Conservation (phyloP, 2,888 invertebrate genomes). For the Hemithea aestivaria region DNA sequence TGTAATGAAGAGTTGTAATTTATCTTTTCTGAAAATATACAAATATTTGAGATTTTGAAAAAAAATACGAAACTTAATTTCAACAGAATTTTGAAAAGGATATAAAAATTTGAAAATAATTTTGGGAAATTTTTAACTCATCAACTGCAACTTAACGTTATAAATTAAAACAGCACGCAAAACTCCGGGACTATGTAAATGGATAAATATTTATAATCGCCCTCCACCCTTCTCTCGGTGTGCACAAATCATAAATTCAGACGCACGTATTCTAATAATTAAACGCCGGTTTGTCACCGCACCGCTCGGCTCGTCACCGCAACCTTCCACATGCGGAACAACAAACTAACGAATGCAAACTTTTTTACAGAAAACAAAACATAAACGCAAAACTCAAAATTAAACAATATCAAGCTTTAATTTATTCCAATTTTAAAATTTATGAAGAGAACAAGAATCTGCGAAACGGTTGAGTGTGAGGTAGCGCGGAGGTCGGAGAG, state of each 20-base stretch:
- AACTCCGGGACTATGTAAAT: no score
- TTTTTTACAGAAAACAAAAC: constrained; percentile 46
- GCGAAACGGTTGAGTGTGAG: not conserved
- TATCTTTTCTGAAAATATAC: no score
- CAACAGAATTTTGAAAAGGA: no score
- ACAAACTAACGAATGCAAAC: constrained; percentile 24
- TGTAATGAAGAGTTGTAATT: no score
- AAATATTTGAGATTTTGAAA: no score
- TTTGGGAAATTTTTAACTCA: not conserved
- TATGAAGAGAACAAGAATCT: constrained; percentile 14
- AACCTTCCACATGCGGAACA: constrained; percentile 6
- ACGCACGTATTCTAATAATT: constrained; percentile 29
- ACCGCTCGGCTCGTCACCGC: constrained; percentile 35
- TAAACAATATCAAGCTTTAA: constrained; percentile 44
- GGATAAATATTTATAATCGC: constrained; percentile 30
- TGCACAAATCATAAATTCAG: constrained; percentile 30
- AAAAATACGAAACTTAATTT: no score
- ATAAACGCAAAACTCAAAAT: constrained; percentile 39
- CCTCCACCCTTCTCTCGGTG: constrained; percentile 37
- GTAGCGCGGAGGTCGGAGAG: constrained; percentile 29
- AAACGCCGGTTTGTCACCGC: constrained; percentile 36
- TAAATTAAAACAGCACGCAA: constrained; percentile 16
- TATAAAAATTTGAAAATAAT: not conserved
- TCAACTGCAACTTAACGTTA: constrained; percentile 14
- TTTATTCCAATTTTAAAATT: constrained; percentile 25